Conservation (phyloP, 2,113 vertebrate genomes). For the Ondatra zibethicus region DNA sequence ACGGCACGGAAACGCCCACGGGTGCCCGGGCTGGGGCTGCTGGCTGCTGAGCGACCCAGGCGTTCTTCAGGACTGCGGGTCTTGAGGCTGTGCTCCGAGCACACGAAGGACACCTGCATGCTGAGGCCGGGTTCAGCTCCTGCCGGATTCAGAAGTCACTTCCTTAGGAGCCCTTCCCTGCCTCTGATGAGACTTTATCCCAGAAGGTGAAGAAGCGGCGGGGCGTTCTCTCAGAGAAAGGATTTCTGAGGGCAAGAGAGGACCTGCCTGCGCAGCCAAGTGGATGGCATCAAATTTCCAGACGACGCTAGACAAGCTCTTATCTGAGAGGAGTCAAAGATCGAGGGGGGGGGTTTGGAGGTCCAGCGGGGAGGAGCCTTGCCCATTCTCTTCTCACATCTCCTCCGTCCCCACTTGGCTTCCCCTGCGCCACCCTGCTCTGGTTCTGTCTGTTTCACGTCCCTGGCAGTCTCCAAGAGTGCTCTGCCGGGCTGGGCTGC, state of each 20-base stretch:
- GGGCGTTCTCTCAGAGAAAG: background rate
- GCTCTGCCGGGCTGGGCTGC: background rate
- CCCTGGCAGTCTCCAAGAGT: background rate
- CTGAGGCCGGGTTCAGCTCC: background rate
- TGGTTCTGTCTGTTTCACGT: background rate
- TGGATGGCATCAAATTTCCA: slow-evolving; percentile 26
- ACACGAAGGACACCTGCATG: slow-evolving; percentile 98
- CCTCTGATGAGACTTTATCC: background rate
- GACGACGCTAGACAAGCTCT: background rate
- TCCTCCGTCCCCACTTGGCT: background rate
- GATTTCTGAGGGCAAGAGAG: background rate
- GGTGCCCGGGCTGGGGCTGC: slow-evolving; percentile 93
- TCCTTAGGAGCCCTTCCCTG: background rate
- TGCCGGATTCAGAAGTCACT: background rate
- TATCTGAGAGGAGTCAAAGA: background rate
- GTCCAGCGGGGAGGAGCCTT: background rate
- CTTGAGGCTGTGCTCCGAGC: slow-evolving; percentile 95
- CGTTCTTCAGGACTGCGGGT: slow-evolving; percentile 93
- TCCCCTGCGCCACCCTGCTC: background rate
- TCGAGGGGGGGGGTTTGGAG: background rate
- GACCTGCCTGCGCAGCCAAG: background rate
- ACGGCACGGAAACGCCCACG: slow-evolving; percentile 94
- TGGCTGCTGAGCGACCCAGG: slow-evolving; percentile 92
- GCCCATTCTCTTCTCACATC: background rate
- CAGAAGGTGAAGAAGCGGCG: background rate